These are phyloP conservation scores for Diarsia mendica DNA, from an alignment of 2,888 invertebrate species.

Conservation along the genomic window DNA sequence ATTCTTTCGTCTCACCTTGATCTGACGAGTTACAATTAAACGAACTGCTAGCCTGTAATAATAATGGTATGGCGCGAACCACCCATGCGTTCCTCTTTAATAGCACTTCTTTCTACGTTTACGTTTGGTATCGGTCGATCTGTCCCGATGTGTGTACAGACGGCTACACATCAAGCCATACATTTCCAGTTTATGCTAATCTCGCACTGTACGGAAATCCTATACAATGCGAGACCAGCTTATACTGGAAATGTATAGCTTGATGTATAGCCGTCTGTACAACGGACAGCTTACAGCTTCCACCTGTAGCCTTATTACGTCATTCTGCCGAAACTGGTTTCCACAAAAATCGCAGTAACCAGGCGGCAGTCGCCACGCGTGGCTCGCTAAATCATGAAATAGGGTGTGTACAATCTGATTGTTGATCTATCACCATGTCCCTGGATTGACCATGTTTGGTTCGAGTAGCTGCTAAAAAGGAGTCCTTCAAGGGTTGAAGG, in stretches of 20 bases:
- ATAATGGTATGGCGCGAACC: background rate
- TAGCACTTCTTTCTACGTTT: slow-evolving; percentile 16
- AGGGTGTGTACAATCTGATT: background rate
- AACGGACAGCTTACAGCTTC: slow-evolving; percentile 17
- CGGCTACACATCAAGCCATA: too few relatives aligned
- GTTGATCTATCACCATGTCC: background rate
- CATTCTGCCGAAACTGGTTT: slow-evolving; percentile 46
- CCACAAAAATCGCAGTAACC: background rate
- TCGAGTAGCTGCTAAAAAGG: background rate
- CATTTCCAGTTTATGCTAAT: too few relatives aligned
- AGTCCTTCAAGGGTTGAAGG: background rate
- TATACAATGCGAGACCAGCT: too few relatives aligned
- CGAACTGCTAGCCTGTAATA: slow-evolving; percentile 6
- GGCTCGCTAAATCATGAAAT: background rate
- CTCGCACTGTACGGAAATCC: too few relatives aligned
- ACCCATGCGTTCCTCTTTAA: slow-evolving; percentile 14
- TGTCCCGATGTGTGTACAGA: slow-evolving; percentile 12
- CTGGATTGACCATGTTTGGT: background rate
- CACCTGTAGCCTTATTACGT: slow-evolving; percentile 43
- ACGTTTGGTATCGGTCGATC: slow-evolving; percentile 13
- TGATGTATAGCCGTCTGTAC: too few relatives aligned
- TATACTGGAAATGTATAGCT: too few relatives aligned
- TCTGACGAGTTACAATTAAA: slow-evolving; percentile 45
- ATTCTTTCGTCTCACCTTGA: slow-evolving; percentile 70
- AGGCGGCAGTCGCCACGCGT: slow-evolving; percentile 4